A percentile compares a stretch with the other conserved stretches of the same genome.
Evolutionary conservation across 2,888 invertebrate species (phyloP).

Genomic region (Amphipoea oculea): DNA sequence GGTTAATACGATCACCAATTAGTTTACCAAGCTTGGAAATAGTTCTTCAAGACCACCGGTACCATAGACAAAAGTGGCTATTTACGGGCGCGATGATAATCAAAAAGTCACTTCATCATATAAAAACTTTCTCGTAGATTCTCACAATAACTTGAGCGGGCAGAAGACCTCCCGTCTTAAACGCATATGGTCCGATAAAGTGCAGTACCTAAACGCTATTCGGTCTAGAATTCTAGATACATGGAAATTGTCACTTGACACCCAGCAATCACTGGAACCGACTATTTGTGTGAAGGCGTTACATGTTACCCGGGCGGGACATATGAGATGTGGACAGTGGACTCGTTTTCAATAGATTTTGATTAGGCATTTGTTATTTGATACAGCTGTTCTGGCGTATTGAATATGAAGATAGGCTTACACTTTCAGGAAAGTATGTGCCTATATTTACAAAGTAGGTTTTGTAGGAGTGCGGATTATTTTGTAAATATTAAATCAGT

Average conservation of each 20-base stretch:
- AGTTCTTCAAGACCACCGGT: background rate
- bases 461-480: background rate
- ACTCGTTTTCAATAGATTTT: constrained; percentile 56
- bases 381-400: constrained; percentile 37
- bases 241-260: constrained; percentile 67
- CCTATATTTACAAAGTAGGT: background rate
- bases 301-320: constrained; percentile 57
- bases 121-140: background rate
- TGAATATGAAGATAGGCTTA: constrained; percentile 17
- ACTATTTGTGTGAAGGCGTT: constrained; percentile 59
- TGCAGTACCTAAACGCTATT: constrained; percentile 34
- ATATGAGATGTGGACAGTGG: constrained; percentile 53
- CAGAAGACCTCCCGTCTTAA: background rate
- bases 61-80: background rate
- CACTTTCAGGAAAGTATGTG: background rate
- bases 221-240: constrained; percentile 65
- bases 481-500: background rate
- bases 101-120: background rate
- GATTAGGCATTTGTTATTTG: constrained; percentile 62
- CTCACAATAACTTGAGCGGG: background rate
- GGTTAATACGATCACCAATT: background rate
- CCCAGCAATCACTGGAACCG: constrained; percentile 62
- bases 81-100: background rate
- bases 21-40: background rate
- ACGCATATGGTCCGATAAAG: constrained; percentile 8